Conservation (phyloP, 2,888 invertebrate genomes). For the Anodontia alba region DNA sequence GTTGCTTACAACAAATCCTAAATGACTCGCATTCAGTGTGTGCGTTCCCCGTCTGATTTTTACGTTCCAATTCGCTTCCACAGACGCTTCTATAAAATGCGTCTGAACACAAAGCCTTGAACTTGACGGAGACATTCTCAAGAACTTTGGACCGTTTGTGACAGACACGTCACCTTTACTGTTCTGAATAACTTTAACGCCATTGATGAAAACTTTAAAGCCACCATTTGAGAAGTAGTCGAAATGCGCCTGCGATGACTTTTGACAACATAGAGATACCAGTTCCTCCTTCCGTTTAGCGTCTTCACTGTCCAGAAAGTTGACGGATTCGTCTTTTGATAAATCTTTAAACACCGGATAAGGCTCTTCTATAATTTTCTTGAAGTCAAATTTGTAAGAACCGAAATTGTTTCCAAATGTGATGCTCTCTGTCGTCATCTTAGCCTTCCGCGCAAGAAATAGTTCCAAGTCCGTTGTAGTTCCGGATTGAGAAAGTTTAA, state of each 20-base stretch:
- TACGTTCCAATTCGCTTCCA: slow-evolving; percentile 81
- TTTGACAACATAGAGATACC: slow-evolving; percentile 78
- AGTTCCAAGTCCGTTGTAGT: slow-evolving; percentile 83
- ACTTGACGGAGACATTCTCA: slow-evolving; percentile 81
- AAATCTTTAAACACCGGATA: slow-evolving; percentile 79
- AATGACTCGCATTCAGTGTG: slow-evolving; percentile 71
- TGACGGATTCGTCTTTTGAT: slow-evolving; percentile 81
- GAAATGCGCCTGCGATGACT: slow-evolving; percentile 82
- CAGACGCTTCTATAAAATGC: slow-evolving; percentile 83
- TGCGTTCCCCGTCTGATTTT: slow-evolving; percentile 77
- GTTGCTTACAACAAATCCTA: slow-evolving; percentile 70
- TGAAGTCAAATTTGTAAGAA: slow-evolving; percentile 78
- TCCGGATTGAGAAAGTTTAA: slow-evolving; percentile 84
- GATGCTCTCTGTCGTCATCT: slow-evolving; percentile 75
- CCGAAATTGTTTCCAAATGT: slow-evolving; percentile 75
- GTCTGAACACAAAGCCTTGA: slow-evolving; percentile 82
- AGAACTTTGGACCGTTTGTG: slow-evolving; percentile 83
- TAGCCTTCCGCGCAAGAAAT: slow-evolving; percentile 73
- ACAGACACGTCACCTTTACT: slow-evolving; percentile 83
- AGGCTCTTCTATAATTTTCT: slow-evolving; percentile 67
- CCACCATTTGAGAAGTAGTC: slow-evolving; percentile 75
- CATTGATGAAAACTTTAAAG: slow-evolving; percentile 83
- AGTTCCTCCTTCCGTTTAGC: slow-evolving; percentile 80
- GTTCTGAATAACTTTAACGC: slow-evolving; percentile 82
- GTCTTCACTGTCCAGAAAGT: slow-evolving; percentile 81